Conservation (phyloP, 2,113 vertebrate species). For the Hemiprocne comata region DNA sequence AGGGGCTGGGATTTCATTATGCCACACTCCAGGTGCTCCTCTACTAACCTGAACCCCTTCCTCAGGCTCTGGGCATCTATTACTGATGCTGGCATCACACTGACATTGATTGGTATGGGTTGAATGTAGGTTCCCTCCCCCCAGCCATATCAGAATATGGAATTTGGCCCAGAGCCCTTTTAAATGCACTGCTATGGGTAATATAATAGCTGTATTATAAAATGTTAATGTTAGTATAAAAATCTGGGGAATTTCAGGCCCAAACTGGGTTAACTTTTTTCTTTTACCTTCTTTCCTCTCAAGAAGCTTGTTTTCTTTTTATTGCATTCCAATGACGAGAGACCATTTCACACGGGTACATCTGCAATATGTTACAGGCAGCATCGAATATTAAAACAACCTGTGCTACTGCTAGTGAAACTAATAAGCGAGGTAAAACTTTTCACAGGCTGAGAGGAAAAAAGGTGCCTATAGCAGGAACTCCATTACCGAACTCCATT, state of each 20-base stretch:
- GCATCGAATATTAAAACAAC: constrained; percentile 61
- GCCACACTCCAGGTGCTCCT: too few relatives aligned
- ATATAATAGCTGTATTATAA: constrained; percentile 64
- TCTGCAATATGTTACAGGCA: constrained; percentile 66
- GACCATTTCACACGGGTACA: constrained; percentile 60
- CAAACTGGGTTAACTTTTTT: constrained; percentile 17
- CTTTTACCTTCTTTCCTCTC: constrained; percentile 26
- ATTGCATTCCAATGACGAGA: constrained; percentile 58
- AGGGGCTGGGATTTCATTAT: too few relatives aligned
- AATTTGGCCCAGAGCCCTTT: constrained; percentile 30
- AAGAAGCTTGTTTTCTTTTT: constrained; percentile 64
- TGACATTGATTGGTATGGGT: too few relatives aligned
- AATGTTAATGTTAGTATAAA: constrained; percentile 56
- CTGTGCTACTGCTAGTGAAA: constrained; percentile 63
- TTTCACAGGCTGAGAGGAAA: constrained; percentile 12
- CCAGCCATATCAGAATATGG: too few relatives aligned
- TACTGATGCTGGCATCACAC: too few relatives aligned
- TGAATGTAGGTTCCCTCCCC: too few relatives aligned
- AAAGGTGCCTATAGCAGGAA: constrained; percentile 25
- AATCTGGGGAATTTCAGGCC: constrained; percentile 51
- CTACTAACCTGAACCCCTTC: too few relatives aligned
- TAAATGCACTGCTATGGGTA: constrained; percentile 3
- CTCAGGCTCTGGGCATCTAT: too few relatives aligned
- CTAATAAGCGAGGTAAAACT: constrained; percentile 43
- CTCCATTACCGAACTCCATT: background rate